A percentile compares a stretch with the other conserved stretches of the same genome.
phyloP scores from a whole-genome alignment of 2,888 invertebrate genomes.

The Flexamia atlantica region DNA sequence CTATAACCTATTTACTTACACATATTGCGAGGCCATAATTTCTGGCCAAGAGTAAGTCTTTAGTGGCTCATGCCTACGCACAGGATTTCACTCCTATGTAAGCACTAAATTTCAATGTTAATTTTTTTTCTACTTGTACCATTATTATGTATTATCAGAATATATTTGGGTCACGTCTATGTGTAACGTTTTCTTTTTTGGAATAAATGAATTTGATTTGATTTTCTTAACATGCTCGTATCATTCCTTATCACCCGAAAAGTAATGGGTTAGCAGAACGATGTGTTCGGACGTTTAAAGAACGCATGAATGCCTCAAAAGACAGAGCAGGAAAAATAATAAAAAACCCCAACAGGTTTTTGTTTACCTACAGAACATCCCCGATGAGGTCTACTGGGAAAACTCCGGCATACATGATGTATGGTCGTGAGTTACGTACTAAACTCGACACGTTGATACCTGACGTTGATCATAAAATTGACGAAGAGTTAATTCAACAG shows the following conservation, averaged over 20 bases:
- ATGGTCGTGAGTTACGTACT: conserved; percentile 66
- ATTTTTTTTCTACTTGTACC: too few species aligned
- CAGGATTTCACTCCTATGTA: too few species aligned
- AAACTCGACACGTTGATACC: conserved; percentile 66
- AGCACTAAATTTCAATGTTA: too few species aligned
- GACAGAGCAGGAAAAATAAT: neutral
- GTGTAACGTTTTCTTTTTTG: too few species aligned
- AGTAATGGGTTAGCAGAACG: conserved; percentile 70
- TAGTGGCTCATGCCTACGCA: too few species aligned
- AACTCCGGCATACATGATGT: conserved; percentile 68
- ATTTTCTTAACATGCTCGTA: conserved; percentile 49
- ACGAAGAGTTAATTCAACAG: neutral
- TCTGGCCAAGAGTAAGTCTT: too few species aligned
- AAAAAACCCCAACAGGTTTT: conserved; percentile 1
- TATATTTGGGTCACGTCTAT: too few species aligned
- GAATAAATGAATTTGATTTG: too few species aligned
- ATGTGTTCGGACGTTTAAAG: conserved; percentile 63
- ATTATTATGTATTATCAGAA: too few species aligned
- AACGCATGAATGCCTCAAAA: conserved; percentile 37
- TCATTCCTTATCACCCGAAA: conserved; percentile 61
- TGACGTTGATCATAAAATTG: neutral
- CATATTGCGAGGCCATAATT: too few species aligned
- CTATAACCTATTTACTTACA: too few species aligned
- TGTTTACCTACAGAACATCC: conserved; percentile 51
- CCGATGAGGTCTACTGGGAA: conserved; percentile 66